These are phyloP conservation scores for Panopea generosa DNA, from an alignment of 2,888 invertebrate species.

Conservation along the genomic window DNA sequence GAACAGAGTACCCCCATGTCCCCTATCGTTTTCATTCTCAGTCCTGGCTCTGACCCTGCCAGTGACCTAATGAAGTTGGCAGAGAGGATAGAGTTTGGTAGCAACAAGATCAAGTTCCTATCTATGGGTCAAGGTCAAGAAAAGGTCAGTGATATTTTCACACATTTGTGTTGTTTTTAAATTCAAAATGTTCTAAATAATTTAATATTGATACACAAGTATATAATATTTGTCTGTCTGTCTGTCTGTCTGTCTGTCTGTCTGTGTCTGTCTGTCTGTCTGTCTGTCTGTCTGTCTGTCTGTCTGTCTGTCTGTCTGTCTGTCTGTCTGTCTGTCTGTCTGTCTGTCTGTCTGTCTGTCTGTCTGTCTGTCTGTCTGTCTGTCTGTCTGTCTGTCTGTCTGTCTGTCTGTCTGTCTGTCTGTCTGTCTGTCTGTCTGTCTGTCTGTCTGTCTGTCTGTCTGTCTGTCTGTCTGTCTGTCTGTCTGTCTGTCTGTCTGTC, in stretches of 20 bases:
- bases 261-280: too few relatives aligned
- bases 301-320: too few relatives aligned
- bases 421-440: conserved; percentile 16
- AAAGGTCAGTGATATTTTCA: conserved; percentile 78
- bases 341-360: conserved; percentile 16
- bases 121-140: conserved; percentile 86
- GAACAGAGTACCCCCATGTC: conserved; percentile 92
- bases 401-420: conserved; percentile 7
- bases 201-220: too few relatives aligned
- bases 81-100: conserved; percentile 85
- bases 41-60: conserved; percentile 86
- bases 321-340: conserved; percentile 16
- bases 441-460: conserved; percentile 16
- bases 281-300: too few relatives aligned
- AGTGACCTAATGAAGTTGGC: conserved; percentile 85
- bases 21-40: conserved; percentile 85
- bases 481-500: conserved; percentile 16
- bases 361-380: conserved; percentile 16
- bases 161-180: conserved; percentile 3
- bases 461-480: conserved; percentile 16
- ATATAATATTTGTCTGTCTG: too few relatives aligned
- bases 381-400: conserved; percentile 16
- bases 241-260: too few relatives aligned
- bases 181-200: too few relatives aligned
- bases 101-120: conserved; percentile 85